Conservation (phyloP, 2,113 vertebrate genomes). For the Vicugna pacos region DNA sequence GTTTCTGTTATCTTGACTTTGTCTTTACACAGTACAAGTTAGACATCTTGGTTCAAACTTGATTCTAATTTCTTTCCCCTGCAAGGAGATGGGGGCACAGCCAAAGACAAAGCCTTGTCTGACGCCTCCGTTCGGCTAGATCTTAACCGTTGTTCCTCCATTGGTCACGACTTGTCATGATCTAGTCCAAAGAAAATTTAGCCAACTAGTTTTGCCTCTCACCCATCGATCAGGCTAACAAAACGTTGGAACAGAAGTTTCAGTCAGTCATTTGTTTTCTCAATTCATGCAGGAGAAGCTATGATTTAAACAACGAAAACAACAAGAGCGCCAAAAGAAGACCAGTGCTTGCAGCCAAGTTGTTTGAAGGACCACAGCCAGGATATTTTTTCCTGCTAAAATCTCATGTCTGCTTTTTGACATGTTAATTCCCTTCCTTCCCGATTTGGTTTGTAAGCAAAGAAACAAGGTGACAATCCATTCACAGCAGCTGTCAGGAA, state of each 20-base stretch:
- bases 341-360: neutral
- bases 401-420: conserved; percentile 67
- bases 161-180: neutral
- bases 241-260: conserved; percentile 3
- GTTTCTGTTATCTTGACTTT: neutral
- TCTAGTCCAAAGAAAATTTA: neutral
- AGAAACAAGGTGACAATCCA: neutral
- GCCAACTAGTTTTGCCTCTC: neutral
- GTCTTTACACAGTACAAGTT: neutral
- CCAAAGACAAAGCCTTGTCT: neutral
- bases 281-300: conserved; percentile 59
- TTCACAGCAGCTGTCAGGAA: neutral
- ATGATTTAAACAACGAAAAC: conserved; percentile 47
- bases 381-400: conserved; percentile 46
- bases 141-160: neutral
- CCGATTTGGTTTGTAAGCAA: neutral
- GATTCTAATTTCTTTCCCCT: neutral
- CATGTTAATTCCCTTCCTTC: conserved; percentile 47
- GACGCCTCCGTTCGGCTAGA: neutral
- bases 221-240: conserved; percentile 9
- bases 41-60: neutral
- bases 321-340: neutral
- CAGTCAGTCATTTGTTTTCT: conserved; percentile 50
- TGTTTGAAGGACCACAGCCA: neutral
- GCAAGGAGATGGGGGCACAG: neutral